Percentiles rank a stretch among this genome's conserved stretches.
Conservation (phyloP, 2,888 invertebrate species). For the Pammene aurita region DNA sequence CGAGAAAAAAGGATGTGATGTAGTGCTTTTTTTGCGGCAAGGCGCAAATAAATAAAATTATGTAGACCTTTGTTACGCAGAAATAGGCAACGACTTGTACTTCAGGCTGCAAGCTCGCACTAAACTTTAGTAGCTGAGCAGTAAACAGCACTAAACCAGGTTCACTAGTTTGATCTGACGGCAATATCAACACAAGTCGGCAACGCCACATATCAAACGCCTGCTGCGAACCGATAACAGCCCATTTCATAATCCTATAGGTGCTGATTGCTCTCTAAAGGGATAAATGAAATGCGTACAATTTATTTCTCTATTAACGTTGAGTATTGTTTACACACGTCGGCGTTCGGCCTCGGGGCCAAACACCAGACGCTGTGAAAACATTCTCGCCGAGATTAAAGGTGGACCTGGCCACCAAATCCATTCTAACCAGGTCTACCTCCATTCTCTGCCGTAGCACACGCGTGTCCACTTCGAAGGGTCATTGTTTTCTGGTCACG, state of each 20-base stretch:
- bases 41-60: too few species aligned
- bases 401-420: constrained; percentile 65
- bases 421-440: constrained; percentile 58
- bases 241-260: constrained; percentile 63
- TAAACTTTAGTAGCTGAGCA: constrained; percentile 33
- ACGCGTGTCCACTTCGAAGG: constrained; percentile 48
- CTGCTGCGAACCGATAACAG: constrained; percentile 65
- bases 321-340: constrained; percentile 77
- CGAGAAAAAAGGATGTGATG: too few species aligned
- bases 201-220: constrained; percentile 51
- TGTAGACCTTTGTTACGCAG: background rate
- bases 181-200: constrained; percentile 51
- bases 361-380: constrained; percentile 74
- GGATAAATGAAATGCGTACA: constrained; percentile 76
- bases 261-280: constrained; percentile 73
- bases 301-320: constrained; percentile 82
- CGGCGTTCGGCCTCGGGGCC: constrained; percentile 70
- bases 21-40: too few species aligned
- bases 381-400: constrained; percentile 79
- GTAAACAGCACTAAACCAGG: constrained; percentile 38
- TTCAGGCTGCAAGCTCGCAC: constrained; percentile 25
- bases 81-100: constrained; percentile 12
- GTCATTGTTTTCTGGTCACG: constrained; percentile 61
- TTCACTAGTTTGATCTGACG: constrained; percentile 53
- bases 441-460: constrained; percentile 39